These are phyloP conservation scores for Drosophila subpulchrella DNA, from an alignment of 1,140 invertebrate species.

Conservation along the genomic window DNA sequence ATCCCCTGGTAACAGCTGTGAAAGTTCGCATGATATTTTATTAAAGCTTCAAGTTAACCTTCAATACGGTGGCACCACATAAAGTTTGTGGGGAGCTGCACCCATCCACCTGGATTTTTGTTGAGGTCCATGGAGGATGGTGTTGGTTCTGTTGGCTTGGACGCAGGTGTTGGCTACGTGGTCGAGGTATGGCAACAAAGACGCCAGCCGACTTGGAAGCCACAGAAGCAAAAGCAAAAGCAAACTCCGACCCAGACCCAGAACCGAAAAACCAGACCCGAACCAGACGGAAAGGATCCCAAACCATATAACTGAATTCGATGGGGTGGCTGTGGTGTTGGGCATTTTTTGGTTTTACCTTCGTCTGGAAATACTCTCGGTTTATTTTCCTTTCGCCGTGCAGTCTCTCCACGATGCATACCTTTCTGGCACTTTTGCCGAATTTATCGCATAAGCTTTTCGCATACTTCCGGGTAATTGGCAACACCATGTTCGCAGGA, in stretches of 20 bases:
- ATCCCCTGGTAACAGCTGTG: conserved; percentile 47
- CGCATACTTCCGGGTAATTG: conserved; percentile 82
- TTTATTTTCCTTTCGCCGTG: conserved; percentile 33
- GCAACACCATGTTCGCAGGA: conserved; percentile 66
- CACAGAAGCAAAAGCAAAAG: conserved; percentile 55
- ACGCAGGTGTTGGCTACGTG: conserved; percentile 71
- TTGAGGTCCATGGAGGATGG: conserved; percentile 31
- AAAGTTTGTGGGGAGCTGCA: conserved; percentile 21
- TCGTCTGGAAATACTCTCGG: conserved; percentile 64
- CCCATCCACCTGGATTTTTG: conserved; percentile 39
- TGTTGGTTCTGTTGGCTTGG: conserved; percentile 42
- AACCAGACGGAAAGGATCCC: conserved; percentile 24
- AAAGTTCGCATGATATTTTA: conserved; percentile 66
- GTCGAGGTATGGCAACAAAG: conserved; percentile 54
- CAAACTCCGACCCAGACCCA: conserved; percentile 15
- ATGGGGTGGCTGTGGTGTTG: conserved; percentile 6
- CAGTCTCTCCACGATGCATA: conserved; percentile 63
- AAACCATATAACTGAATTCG: not conserved
- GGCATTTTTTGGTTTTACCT: conserved; percentile 65
- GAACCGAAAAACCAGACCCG: not conserved
- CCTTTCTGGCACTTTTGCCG: conserved; percentile 79
- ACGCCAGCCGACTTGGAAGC: conserved; percentile 69
- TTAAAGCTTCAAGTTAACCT: conserved; percentile 72
- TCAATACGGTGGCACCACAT: conserved; percentile 47
- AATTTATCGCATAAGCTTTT: conserved; percentile 83